Base-by-base conservation (phyloP, 1,140 invertebrate genomes). In the Eciton burchellii region DNA sequence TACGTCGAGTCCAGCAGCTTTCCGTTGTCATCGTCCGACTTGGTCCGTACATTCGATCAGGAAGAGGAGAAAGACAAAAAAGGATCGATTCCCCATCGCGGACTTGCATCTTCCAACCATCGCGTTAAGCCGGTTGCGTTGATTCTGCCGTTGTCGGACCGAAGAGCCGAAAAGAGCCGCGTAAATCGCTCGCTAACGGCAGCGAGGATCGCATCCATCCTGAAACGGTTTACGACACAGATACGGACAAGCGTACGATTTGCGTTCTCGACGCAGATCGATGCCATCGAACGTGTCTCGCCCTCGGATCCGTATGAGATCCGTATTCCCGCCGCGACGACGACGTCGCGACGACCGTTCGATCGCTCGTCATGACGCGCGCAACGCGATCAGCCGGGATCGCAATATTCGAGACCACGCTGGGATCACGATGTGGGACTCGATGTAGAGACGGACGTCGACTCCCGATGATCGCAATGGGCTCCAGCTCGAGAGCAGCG, bases 31-130 rank as follows among this genome's bases (percentile, higher is more conserved):
- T 49, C 45, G 26, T 68, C 65, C n/a, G n/a, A 47, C 16, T 24
- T 45, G 65, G 65, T 35, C 35, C 6, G 6, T 35, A 35, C 35
- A 21, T 21, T 45, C 63, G 74, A 70, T 79, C 56, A 6, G 66
- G n/a, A n/a, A n/a, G n/a, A n/a, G n/a, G n/a, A 41, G n/a, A 43
- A 49, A 26, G 26, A 66, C 47, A 2, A 11, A 52, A 66, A 66
- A 76, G 71, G 49, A 77, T 79, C 74, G 74, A 68, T 56, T 56
- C 43, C 49, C 56, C 74, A 70, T 79, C 35, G 21, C 41, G 47
- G n/a, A n/a, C n/a, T n/a, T n/a, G n/a, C n/a, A 79, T 68, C 74
- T 77, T 68, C 74, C 62, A 77, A 43, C 21, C 14, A 45, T 56
- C 62, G 74, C 43, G 47, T 56, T 68, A 29, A 79, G 56, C 62